Evolutionary conservation across 2,113 vertebrate genomes (phyloP), one percentile per base, ranked within the genome.

Genomic region (Platycercus adscitus): DNA sequence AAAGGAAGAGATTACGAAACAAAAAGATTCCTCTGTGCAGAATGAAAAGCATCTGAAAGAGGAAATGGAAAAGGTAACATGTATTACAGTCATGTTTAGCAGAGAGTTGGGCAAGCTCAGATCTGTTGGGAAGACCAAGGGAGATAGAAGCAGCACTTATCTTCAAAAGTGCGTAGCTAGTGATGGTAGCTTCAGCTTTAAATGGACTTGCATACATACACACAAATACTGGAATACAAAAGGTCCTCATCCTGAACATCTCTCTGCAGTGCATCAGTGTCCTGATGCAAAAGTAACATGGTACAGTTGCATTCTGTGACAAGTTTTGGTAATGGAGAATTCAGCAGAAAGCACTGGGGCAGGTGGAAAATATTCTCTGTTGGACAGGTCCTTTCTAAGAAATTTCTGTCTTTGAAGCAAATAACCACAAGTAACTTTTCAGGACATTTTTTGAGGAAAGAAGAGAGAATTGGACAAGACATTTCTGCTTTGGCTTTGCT

Each of bases 1-100:
- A 52, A 98, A 92, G 58, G 90, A 94, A 55, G 98, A 98, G 72
- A 98, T 98, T 39, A 11, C 26, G 35, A 96, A 90, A 44, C 94
- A 97, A 25, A 95, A 98, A 87, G 94, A 86, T 4, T 75, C 91
- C 14, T 95, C 88, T 46, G 89, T 97, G 73, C 97, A 97, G 92
- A 96, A 95, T 17, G 95, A 97, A 44, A 93, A 95, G 19, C 81
- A 78, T 52, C 93, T 97, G 86, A 95, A 95, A 66, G 96, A 98
- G 76, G 95, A 98, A 64, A 89, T 97, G 77, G 97, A 98, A 55
- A 96, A 96, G 64, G 98, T 98, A 83, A 93, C 46, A 56, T 2
- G 8, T 29, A 3, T 49, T 72, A 10, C 12, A 39, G 26, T 81
- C 8, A 6, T 70, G 31, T n/a, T 64, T 56, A 29, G 11, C 43